Conservation (phyloP, 2,888 invertebrate species). For the Agriopis aurantiaria region DNA sequence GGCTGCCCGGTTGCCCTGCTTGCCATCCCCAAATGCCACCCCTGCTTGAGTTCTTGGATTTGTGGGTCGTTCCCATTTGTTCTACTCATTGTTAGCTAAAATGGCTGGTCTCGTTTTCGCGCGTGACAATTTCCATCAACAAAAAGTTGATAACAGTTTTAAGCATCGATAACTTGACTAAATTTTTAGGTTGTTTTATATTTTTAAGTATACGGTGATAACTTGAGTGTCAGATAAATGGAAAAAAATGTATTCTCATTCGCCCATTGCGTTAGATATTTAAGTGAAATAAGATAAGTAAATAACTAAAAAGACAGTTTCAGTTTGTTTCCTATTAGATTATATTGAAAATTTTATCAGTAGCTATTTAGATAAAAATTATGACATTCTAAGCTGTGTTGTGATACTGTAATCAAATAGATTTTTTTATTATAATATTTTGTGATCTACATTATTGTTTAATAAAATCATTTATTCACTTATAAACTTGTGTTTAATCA, state of each 20-base stretch:
- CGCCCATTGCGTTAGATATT: not conserved
- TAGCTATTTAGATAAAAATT: not conserved
- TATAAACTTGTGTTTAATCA: conserved; percentile 1
- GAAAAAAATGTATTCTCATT: not conserved
- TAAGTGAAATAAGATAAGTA: not conserved
- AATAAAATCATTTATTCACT: conserved; percentile 17
- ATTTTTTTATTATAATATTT: not conserved
- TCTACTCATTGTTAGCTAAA: too few relatives aligned
- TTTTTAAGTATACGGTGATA: not conserved
- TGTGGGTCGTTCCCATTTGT: too few relatives aligned
- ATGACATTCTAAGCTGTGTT: conserved; percentile 7
- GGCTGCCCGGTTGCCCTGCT: too few relatives aligned
- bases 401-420: conserved; percentile 12
- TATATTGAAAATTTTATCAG: not conserved
- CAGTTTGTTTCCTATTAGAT: conserved; percentile 8
- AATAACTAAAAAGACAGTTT: conserved; percentile 12
- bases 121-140: too few relatives aligned
- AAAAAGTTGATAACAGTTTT: too few relatives aligned
- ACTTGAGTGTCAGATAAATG: not conserved
- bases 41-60: too few relatives aligned
- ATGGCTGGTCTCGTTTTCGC: too few relatives aligned
- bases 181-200: too few relatives aligned
- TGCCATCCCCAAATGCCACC: too few relatives aligned
- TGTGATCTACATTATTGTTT: conserved; percentile 17
- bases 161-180: too few relatives aligned